Base-by-base conservation (phyloP, 2,888 invertebrate genomes). In the Flabesymbios commensalis region DNA sequence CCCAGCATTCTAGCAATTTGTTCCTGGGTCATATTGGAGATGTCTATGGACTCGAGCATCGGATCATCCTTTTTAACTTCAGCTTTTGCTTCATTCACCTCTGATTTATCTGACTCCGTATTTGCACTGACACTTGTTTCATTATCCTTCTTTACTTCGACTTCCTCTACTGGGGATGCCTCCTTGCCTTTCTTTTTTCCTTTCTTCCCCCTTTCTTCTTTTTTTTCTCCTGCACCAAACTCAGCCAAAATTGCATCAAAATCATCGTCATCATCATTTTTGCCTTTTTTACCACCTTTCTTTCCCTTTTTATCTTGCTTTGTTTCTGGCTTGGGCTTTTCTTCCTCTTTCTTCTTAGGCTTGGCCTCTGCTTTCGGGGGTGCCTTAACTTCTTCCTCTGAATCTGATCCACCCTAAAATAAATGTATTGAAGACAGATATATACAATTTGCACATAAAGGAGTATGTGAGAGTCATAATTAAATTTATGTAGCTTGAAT, bases 191-290 rank as follows among this genome's bases (percentile, higher is more conserved):
- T 66, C 58, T 67, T 68, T 42, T 66, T 66, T 64, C 74, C 74
- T 29, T 70, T 69, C 42, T 74, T 72, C 52, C 61, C 61, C 48
- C 58, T 59, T 29, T 55, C 58, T 1, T 64, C 43, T 53, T 72
- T 74, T 42, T 74, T 72, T 42, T 65, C 67, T 1, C 19, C 75
- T 73, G 75, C 73, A 29, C 80, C 79, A 28, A 81, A 59, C 32
- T 75, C 75, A 28, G 79, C 78, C 43, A 81, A 58, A 31, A 80
- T 69, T n/a, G 76, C 78, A 71, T 80, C 80, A 28, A 79, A 72
- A 59, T 80, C 79, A 54, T 79, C 78, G 14, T 78, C 77, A 4
- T 48, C 48, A n/a, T 55, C 32, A 29, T 57, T 33, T 33, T 43
- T 47, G 29, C 36, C 5, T 24, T 36, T 31, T 22, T 47, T 47